Conservation (phyloP, 2,797 vertebrate genomes). For the Hirundo rustica region DNA sequence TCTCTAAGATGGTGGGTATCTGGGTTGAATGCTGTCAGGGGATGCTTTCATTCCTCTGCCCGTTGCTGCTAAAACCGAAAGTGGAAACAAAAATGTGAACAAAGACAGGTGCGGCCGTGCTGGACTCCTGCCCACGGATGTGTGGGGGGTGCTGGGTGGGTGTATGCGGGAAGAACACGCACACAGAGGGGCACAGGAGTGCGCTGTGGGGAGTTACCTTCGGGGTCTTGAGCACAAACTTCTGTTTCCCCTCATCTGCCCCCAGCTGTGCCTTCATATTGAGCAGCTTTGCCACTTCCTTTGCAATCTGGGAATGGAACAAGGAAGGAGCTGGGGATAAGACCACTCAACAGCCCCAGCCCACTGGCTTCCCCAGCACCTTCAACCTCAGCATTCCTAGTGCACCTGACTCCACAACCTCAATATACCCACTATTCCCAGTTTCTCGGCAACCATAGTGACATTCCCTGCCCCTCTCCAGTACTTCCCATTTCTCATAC, state of each 20-base stretch:
- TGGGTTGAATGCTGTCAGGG: not conserved
- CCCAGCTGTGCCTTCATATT: conserved; percentile 88
- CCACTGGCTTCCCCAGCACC: not conserved
- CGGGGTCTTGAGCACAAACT: conserved; percentile 95
- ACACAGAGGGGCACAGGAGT: fast-evolving
- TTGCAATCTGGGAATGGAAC: conserved; percentile 82
- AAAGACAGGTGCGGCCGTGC: not conserved
- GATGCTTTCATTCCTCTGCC: not conserved
- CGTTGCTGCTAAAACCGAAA: not conserved
- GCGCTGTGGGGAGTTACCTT: conserved; percentile 80
- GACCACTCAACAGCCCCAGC: no score
- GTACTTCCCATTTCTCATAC: not conserved
- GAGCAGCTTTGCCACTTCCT: conserved; percentile 90
- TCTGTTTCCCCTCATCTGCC: conserved; percentile 88
- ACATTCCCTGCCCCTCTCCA: not conserved
- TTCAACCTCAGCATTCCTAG: not conserved
- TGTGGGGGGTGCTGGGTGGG: fast-evolving
- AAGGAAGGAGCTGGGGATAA: not conserved
- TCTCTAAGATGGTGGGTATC: not conserved
- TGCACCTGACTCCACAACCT: no score
- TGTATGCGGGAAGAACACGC: fast-evolving
- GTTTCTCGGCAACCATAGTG: not conserved
- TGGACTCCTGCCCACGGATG: fast-evolving
- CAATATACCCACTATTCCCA: not conserved
- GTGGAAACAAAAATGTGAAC: not conserved